Evolutionary conservation across 2,797 vertebrate genomes (phyloP).

Genomic region (Brachymystax lenok): DNA sequence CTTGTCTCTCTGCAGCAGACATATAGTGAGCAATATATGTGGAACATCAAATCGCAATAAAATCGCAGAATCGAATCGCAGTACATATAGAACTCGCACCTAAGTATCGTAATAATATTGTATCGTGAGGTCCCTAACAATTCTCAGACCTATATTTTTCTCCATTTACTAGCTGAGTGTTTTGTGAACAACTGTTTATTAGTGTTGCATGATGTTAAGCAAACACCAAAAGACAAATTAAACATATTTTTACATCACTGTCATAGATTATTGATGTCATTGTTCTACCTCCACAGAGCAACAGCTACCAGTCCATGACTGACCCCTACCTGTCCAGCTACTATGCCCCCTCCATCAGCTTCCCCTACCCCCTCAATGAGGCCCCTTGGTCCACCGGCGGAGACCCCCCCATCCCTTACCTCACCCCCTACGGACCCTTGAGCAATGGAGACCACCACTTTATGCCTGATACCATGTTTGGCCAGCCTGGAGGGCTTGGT

Average conservation of each 20-base stretch:
- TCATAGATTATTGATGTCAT: constrained; percentile 9
- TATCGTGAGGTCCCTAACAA: too few species aligned
- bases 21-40: too few species aligned
- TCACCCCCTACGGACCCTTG: constrained; percentile 92
- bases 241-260: background rate
- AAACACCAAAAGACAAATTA: too few species aligned
- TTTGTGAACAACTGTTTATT: too few species aligned
- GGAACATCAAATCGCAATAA: too few species aligned
- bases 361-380: constrained; percentile 93
- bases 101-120: too few species aligned
- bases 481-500: constrained; percentile 91
- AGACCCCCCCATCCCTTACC: constrained; percentile 93
- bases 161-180: too few species aligned
- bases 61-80: too few species aligned
- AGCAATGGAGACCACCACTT: constrained; percentile 97
- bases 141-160: too few species aligned
- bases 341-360: constrained; percentile 93
- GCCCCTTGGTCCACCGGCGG: constrained; percentile 96
- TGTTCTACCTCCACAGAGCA: constrained; percentile 75
- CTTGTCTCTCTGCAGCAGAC: too few species aligned
- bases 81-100: too few species aligned
- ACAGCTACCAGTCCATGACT: constrained; percentile 96
- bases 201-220: too few species aligned
- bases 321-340: constrained; percentile 96
- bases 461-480: constrained; percentile 94